phyloP scores from a whole-genome alignment of 2,888 invertebrate species.

The Cepaea hortensis region DNA sequence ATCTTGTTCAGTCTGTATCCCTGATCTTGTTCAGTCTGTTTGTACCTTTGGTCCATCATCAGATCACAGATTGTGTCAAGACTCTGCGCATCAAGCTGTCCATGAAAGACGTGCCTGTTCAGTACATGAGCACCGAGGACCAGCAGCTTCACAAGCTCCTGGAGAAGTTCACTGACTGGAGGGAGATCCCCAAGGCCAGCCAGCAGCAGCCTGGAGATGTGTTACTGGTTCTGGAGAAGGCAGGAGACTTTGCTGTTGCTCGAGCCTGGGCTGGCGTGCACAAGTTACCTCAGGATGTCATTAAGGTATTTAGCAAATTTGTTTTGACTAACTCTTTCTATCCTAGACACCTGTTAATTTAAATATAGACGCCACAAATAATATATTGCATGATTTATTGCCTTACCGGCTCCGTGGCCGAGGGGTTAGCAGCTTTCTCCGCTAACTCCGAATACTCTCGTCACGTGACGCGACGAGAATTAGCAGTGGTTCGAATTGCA shows the following conservation, averaged over 20 bases:
- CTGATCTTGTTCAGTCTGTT: not conserved
- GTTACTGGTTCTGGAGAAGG: constrained; percentile 64
- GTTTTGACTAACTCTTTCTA: too few species aligned
- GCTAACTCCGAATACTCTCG: too few species aligned
- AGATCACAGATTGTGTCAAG: constrained; percentile 71
- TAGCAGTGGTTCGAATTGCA: too few species aligned
- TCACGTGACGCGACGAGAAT: too few species aligned
- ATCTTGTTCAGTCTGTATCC: too few species aligned
- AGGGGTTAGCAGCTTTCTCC: too few species aligned
- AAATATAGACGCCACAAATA: too few species aligned
- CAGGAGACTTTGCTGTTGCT: constrained; percentile 66
- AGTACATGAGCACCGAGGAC: constrained; percentile 53
- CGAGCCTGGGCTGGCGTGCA: constrained; percentile 66
- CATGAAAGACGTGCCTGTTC: constrained; percentile 56
- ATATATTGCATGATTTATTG: too few species aligned
- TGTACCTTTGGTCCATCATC: constrained; percentile 30
- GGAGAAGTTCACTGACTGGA: constrained; percentile 66
- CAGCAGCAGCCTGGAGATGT: constrained; percentile 60
- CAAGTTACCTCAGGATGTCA: constrained; percentile 55
- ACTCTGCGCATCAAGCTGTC: constrained; percentile 64
- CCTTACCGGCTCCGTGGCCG: too few species aligned
- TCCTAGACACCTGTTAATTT: too few species aligned
- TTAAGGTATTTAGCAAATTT: constrained; percentile 54
- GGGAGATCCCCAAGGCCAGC: constrained; percentile 59
- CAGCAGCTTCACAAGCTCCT: constrained; percentile 55